Conservation (phyloP, 2,888 invertebrate genomes). For the Cecidostiba fungosa region DNA sequence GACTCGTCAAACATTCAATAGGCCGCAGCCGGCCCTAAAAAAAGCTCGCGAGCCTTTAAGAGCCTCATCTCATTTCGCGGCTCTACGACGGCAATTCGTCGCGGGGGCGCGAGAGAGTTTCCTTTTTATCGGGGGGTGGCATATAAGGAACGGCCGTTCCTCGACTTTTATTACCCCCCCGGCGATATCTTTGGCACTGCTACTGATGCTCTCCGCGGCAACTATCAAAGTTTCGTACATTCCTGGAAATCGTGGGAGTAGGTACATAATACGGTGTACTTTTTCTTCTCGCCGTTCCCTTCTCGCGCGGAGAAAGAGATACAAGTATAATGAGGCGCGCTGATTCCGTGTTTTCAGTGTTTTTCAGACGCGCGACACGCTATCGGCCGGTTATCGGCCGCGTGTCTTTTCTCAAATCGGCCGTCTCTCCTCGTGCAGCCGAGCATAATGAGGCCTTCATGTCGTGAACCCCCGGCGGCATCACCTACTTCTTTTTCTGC, state of each 20-base stretch:
- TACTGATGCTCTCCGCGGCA: too few relatives aligned
- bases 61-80: constrained; percentile 44
- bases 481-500: constrained; percentile 66
- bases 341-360: constrained; percentile 78
- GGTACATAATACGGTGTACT: too few relatives aligned
- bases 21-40: constrained; percentile 17
- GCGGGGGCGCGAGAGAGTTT: constrained; percentile 24
- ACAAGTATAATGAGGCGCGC: constrained; percentile 77
- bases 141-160: constrained; percentile 50
- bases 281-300: too few relatives aligned
- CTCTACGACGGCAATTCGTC: constrained; percentile 55
- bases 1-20: constrained; percentile 55
- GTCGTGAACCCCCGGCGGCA: constrained; percentile 74
- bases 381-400: constrained; percentile 76
- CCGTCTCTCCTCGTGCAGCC: constrained; percentile 65
- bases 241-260: constrained; percentile 73
- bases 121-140: constrained; percentile 47
- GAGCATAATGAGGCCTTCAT: constrained; percentile 76
- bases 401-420: constrained; percentile 72
- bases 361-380: constrained; percentile 72
- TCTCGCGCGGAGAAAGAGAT: constrained; percentile 69
- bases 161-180: constrained; percentile 57
- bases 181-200: constrained; percentile 18
- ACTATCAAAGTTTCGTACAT: constrained; percentile 74
- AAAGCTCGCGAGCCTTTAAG: constrained; percentile 35